phyloP scores from a whole-genome alignment of 2,888 invertebrate genomes.

The Metopia argyrocephala region DNA sequence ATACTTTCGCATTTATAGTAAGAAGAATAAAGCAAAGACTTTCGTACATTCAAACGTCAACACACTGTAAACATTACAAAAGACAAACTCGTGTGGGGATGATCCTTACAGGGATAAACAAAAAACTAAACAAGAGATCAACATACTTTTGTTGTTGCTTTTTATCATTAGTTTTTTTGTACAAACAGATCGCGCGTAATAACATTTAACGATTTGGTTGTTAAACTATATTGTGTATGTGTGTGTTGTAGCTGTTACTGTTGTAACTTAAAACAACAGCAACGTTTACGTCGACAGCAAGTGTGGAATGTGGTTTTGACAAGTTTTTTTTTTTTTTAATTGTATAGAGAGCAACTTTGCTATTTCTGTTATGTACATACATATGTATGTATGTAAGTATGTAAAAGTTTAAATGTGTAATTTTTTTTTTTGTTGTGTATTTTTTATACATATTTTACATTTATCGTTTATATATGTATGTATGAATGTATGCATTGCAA shows the following conservation, averaged over 20 bases:
- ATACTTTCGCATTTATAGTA: too few relatives aligned
- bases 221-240: constrained; percentile 11
- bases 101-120: too few relatives aligned
- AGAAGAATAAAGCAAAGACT: too few relatives aligned
- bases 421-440: background rate
- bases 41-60: constrained; percentile 2
- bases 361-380: constrained; percentile 56
- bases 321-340: constrained; percentile 78
- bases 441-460: constrained; percentile 41
- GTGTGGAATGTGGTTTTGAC: constrained; percentile 77
- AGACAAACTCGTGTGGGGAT: too few relatives aligned
- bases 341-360: constrained; percentile 74
- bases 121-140: constrained; percentile 25
- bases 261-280: constrained; percentile 34
- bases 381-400: background rate
- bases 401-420: background rate
- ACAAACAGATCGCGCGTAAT: constrained; percentile 58
- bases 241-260: background rate
- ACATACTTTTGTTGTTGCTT: constrained; percentile 1
- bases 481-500: background rate
- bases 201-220: constrained; percentile 46
- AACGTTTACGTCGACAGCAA: constrained; percentile 58
- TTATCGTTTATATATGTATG: constrained; percentile 18
- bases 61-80: too few relatives aligned
- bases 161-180: constrained; percentile 6